These are phyloP conservation scores for Buceros bicornis DNA, from an alignment of 2,797 vertebrate genomes.

Conservation along the genomic window DNA sequence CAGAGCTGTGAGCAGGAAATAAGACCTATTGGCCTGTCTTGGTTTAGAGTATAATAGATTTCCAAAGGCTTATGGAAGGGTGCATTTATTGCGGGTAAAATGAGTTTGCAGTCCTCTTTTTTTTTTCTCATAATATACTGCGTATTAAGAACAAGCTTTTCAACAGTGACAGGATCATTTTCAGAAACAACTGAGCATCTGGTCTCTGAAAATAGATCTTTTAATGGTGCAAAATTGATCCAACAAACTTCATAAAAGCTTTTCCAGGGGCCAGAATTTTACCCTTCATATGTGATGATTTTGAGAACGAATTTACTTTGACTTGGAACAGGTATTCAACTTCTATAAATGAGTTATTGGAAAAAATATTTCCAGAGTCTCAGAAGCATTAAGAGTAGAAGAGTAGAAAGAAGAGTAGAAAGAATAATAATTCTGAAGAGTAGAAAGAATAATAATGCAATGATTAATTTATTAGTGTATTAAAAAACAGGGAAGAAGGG, in stretches of 20 bases:
- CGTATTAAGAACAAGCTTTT: background rate
- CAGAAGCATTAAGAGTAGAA: background rate
- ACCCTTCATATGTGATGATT: background rate
- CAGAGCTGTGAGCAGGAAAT: background rate
- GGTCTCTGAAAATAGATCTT: constrained; percentile 6
- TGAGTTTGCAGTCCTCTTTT: background rate
- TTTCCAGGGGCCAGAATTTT: background rate
- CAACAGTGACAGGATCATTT: background rate
- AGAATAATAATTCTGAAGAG: background rate
- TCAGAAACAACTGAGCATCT: background rate
- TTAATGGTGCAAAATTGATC: background rate
- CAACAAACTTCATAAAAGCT: background rate
- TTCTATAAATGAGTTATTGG: background rate
- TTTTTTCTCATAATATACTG: background rate
- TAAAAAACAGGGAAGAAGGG: background rate
- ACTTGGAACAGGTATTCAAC: background rate
- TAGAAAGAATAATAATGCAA: background rate
- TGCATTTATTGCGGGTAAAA: background rate
- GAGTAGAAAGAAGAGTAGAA: background rate
- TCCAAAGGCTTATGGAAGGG: background rate
- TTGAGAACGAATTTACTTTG: background rate
- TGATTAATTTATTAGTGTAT: background rate
- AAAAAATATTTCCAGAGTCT: background rate
- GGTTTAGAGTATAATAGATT: background rate
- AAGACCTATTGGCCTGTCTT: background rate